phyloP scores from a whole-genome alignment of 2,888 invertebrate species.

The Thysanoteuthis rhombus region DNA sequence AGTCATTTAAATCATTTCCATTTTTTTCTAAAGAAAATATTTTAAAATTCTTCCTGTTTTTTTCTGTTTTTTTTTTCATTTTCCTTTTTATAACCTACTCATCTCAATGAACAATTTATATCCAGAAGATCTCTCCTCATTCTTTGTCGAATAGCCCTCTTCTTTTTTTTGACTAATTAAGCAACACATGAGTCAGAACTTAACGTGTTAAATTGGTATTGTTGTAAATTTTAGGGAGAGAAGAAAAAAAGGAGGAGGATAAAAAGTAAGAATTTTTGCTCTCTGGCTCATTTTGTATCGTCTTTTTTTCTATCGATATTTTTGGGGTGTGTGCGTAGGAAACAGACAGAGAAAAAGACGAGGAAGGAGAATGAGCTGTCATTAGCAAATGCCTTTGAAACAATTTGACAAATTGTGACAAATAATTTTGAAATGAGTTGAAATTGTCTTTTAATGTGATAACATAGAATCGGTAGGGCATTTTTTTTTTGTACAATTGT shows the following conservation, averaged over 20 bases:
- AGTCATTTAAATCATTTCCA: neutral
- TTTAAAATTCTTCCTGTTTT: neutral
- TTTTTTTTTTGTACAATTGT: neutral
- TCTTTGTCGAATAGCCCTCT: neutral
- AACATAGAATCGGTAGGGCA: neutral
- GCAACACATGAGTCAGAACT: neutral
- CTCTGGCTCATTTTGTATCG: neutral
- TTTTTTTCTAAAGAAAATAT: neutral
- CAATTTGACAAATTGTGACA: conserved; percentile 12
- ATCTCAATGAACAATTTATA: neutral
- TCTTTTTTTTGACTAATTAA: neutral
- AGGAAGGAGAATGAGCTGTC: too few relatives aligned
- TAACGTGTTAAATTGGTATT: neutral
- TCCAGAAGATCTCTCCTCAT: neutral
- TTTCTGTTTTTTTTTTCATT: neutral
- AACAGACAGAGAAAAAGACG: neutral
- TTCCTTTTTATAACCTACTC: neutral
- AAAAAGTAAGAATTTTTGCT: neutral
- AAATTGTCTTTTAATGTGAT: conserved; percentile 12
- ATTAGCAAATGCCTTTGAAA: neutral
- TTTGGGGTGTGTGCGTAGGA: neutral
- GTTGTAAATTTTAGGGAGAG: neutral
- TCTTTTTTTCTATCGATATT: neutral
- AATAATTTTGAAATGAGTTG: neutral
- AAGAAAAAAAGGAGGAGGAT: neutral